Percentiles rank a stretch among this genome's conserved stretches.
phyloP scores from a whole-genome alignment of 1,140 invertebrate genomes.

The Pogonomyrmex californicus region DNA sequence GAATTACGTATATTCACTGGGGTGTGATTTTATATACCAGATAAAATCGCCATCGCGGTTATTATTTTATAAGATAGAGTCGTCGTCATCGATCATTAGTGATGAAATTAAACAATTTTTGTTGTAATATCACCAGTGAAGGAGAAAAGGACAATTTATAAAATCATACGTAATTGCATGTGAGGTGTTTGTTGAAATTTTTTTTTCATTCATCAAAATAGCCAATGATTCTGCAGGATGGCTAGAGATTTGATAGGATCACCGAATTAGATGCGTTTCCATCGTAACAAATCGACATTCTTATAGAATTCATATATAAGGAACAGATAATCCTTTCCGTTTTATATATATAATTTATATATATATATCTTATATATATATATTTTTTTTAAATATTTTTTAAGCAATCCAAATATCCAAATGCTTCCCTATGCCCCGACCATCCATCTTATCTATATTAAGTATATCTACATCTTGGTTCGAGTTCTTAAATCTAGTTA shows the following conservation, averaged over 20 bases:
- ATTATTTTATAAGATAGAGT: slow-evolving; percentile 18
- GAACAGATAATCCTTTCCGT: not conserved
- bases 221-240: not conserved
- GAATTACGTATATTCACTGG: slow-evolving; percentile 11
- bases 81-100: not conserved
- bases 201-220: not conserved
- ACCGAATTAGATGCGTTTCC: not conserved
- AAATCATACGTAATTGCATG: slow-evolving; percentile 15
- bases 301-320: not conserved
- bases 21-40: not conserved
- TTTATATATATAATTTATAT: slow-evolving; percentile 25
- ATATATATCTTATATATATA: not conserved
- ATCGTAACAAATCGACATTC: not conserved
- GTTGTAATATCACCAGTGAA: slow-evolving; percentile 5
- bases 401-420: not conserved
- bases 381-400: slow-evolving; percentile 5
- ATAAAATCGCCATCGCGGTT: not conserved
- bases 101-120: slow-evolving; percentile 24
- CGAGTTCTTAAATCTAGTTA: not conserved
- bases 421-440: not conserved
- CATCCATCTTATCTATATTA: not conserved
- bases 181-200: not conserved
- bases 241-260: slow-evolving; percentile 12
- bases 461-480: not conserved
- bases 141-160: slow-evolving; percentile 23